These are phyloP conservation scores for Papio anubis DNA, from an alignment of 2,113 vertebrate species.

Conservation along the genomic window DNA sequence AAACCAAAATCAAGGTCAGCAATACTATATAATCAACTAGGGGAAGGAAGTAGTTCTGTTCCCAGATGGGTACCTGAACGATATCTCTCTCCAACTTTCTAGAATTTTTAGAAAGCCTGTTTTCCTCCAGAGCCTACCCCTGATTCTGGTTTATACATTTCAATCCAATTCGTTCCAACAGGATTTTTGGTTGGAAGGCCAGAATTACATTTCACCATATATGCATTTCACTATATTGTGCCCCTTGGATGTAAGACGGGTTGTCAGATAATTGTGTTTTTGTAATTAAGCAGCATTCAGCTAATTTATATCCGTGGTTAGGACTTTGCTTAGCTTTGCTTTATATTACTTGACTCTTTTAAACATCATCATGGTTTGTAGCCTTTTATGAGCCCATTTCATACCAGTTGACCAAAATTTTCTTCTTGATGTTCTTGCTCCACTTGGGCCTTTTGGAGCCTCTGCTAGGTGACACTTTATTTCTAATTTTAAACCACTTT, in stretches of 20 bases:
- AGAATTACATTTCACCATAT: background rate
- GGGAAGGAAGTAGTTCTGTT: background rate
- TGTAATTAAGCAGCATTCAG: background rate
- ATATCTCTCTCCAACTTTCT: background rate
- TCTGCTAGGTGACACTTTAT: background rate
- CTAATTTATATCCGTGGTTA: background rate
- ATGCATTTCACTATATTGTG: background rate
- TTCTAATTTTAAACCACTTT: background rate
- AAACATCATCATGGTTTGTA: background rate
- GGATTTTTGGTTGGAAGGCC: background rate
- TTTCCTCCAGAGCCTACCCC: background rate
- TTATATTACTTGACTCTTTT: background rate
- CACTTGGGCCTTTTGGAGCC: background rate
- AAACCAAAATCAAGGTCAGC: background rate
- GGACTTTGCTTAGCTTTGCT: background rate
- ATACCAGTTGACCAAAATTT: background rate
- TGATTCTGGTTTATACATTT: background rate
- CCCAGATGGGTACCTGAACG: background rate
- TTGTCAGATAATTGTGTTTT: background rate
- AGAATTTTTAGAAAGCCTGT: background rate
- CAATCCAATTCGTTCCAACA: background rate
- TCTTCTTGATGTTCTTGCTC: background rate
- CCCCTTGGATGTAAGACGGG: background rate
- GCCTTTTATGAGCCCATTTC: background rate
- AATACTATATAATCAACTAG: background rate